Evolutionary conservation across 2,797 vertebrate species (phyloP), one percentile per base, ranked within the genome.

Genomic region (Loriculus beryllinus): DNA sequence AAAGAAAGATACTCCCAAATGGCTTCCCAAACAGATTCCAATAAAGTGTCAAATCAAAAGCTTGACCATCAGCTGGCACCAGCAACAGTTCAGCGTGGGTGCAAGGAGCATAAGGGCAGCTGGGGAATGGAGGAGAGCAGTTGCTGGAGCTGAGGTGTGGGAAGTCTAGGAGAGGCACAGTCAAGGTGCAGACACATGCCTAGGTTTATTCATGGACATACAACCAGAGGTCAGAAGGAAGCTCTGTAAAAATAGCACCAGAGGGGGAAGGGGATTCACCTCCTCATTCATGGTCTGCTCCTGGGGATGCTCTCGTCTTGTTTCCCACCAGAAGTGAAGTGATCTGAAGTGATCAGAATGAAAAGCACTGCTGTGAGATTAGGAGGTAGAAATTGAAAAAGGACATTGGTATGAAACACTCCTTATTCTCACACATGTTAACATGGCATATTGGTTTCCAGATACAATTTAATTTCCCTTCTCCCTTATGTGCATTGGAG

Each of bases 371-470:
- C 17, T 75, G 14, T 74, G 19, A 9, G 33, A 45, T 51, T 56
- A 60, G 67, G 45, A 88, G 7, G 18, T 20, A 3, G n/a, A 81
- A 78, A 83, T 2, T n/a, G 18, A 45, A 76, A 67, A 25, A 43
- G 19, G 22, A 37, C 0, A 0, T 14, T 78, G 7, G 12, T 3
- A 51, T 75, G 20, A 82, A 86, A 81, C 47, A 40, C 6, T 1
- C 5, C 8, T 88, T 29, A 12, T 64, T 80, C 26, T 75, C 47
- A 83, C 28, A 59, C 15, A 42, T 5, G 4, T 45, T 45, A 52
- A 51, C 3, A 7, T 4, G n/a, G 28, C 10, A 45, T 39, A 25
- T 54, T 2, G 0, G 1, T 67, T 84, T 13, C 20, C 28, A 42
- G 28, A 25, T 25, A 35, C 10, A 40, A 47, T 75, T 77, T 67